Evolutionary conservation across 2,113 vertebrate species (phyloP).

Genomic region (Pimephales promelas): DNA sequence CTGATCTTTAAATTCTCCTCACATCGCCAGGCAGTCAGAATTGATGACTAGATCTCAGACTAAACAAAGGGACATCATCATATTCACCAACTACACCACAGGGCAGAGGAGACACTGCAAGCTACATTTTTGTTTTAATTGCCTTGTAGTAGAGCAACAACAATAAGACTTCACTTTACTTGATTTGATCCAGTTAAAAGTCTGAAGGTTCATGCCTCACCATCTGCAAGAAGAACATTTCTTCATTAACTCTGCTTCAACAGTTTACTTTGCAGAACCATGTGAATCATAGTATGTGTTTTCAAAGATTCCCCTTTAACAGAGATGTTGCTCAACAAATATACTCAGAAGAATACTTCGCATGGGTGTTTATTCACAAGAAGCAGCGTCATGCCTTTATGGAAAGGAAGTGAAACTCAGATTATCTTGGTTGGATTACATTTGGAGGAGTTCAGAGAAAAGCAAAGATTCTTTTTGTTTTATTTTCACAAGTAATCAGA

Average conservation of each 20-base stretch:
- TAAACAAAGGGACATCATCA: not conserved
- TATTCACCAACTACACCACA: not conserved
- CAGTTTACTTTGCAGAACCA: not conserved
- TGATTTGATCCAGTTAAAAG: not conserved
- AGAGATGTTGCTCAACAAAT: constrained; percentile 9
- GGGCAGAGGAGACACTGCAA: not conserved
- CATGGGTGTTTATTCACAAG: constrained; percentile 2
- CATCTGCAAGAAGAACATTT: not conserved
- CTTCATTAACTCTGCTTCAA: not conserved
- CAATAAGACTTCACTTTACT: not conserved
- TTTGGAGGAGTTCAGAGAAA: not conserved
- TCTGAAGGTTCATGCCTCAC: not conserved
- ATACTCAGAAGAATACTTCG: not conserved
- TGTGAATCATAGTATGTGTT: not conserved
- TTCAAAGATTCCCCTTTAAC: not conserved
- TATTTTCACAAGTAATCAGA: not conserved
- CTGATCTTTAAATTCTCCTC: not conserved
- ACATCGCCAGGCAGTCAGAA: not conserved
- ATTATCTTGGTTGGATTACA: not conserved
- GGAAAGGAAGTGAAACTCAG: not conserved
- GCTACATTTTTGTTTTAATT: not conserved
- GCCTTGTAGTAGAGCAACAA: not conserved
- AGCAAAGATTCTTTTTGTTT: not conserved
- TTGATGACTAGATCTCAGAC: not conserved
- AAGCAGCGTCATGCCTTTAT: not conserved